These are phyloP conservation scores for Crocuta crocuta DNA, from an alignment of 2,113 vertebrate genomes.

Conservation along the genomic window DNA sequence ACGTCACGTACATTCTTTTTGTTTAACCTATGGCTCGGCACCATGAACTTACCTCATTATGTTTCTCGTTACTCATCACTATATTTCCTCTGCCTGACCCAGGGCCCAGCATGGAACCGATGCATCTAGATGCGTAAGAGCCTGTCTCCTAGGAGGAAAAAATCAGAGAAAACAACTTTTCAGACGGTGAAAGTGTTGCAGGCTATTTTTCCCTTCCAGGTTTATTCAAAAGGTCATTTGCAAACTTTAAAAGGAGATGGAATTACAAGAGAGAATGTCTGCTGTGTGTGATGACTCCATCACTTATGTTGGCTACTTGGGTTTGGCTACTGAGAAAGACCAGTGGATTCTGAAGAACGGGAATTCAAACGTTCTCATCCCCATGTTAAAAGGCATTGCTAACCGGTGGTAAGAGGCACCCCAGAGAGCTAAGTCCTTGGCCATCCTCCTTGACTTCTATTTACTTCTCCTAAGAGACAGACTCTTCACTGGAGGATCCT, in stretches of 20 bases:
- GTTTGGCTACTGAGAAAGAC: background rate
- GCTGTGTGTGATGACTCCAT: background rate
- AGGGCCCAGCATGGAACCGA: background rate
- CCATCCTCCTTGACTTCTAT: background rate
- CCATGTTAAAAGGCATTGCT: fast-evolving
- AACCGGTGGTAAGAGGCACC: background rate
- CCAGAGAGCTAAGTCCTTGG: background rate
- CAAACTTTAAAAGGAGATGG: conserved; percentile 12
- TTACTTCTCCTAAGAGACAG: background rate
- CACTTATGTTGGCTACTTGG: background rate
- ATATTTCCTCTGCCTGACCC: fast-evolving
- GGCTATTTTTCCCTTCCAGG: background rate
- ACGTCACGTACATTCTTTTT: fast-evolving
- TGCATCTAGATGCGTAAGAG: fast-evolving
- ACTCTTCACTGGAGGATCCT: background rate
- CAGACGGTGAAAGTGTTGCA: background rate
- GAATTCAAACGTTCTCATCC: background rate
- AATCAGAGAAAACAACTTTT: background rate
- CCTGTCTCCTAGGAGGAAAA: fast-evolving
- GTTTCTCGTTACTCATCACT: background rate
- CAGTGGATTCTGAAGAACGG: background rate
- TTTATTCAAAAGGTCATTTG: background rate
- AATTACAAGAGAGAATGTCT: background rate
- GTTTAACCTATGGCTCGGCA: fast-evolving
- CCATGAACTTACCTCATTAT: fast-evolving